Base-by-base conservation (phyloP, 2,888 invertebrate genomes). In the Anarsia innoxiella region DNA sequence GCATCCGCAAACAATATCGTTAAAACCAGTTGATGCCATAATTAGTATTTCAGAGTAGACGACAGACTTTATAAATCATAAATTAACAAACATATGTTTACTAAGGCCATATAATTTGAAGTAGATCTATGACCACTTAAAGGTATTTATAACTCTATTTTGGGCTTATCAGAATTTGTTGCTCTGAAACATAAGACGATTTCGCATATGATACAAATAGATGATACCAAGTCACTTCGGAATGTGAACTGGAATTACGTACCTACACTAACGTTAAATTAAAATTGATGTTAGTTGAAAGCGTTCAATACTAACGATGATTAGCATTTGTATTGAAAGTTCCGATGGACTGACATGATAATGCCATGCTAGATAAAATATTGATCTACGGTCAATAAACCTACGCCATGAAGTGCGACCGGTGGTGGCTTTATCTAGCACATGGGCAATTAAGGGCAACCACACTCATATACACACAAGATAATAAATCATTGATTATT, bases 141-240 rank as follows among this genome's bases (percentile, higher is more conserved):
- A 19, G 19, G n/a, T n/a, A n/a, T n/a, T n/a, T n/a, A n/a, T n/a
- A n/a, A n/a, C n/a, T n/a, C n/a, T n/a, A n/a, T n/a, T n/a, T n/a
- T n/a, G 50, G 47, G 57, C 50, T 63, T 66, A 73, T 74, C 65
- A 67, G 58, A 62, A 66, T 57, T 72, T 71, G 62, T 50, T 45
- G 46, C 47, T 46, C 46, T 49, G 57, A 51, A 45, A 45, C 40
- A 48, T 12, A 12, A 44, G 41, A 58, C 40, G 51, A 59, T 57
- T 55, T 53, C 28, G 49, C 48, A 53, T 56, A 53, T 60, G 58
- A 58, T 61, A n/a, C 60, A 59, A 46, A 41, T 30, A 48, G 43
- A 41, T 51, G 49, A 19, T 19, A 25, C n/a, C n/a, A 2, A 9
- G n/a, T n/a, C n/a, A 25, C 25, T 25, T 25, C n/a, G 25, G 25